Conservation (phyloP, 2,888 invertebrate genomes). For the Andrena hattorfiana region DNA sequence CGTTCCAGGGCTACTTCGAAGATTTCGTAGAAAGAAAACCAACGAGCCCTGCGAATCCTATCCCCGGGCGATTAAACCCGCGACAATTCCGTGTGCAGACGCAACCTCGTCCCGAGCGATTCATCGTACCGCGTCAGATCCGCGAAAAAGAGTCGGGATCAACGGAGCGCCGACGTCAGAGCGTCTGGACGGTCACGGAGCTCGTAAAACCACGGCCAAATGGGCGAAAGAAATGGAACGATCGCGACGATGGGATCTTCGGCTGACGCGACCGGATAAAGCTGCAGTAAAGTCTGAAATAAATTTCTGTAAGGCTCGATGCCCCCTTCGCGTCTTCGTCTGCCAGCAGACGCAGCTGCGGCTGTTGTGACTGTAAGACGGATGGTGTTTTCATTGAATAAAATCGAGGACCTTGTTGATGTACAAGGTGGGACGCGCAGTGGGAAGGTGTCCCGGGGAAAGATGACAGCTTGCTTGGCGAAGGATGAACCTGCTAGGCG, state of each 20-base stretch:
- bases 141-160: background rate
- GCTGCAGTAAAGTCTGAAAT: conserved; percentile 18
- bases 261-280: conserved; percentile 1
- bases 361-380: background rate
- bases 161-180: background rate
- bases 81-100: background rate
- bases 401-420: background rate
- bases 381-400: background rate
- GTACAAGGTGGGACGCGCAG: background rate
- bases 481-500: conserved; percentile 22
- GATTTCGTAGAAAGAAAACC: background rate
- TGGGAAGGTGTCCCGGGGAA: background rate
- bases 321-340: background rate
- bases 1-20: background rate
- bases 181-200: background rate
- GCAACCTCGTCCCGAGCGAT: background rate
- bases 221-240: background rate
- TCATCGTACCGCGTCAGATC: background rate
- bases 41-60: background rate
- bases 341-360: background rate
- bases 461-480: background rate
- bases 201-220: conserved; percentile 21
- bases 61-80: background rate
- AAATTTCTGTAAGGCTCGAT: conserved; percentile 12
- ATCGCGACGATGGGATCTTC: conserved; percentile 1